Percentiles rank a stretch among this genome's conserved stretches.
These are phyloP conservation scores for Bombus affinis DNA, from an alignment of 1,140 invertebrate genomes.

Conservation along the genomic window DNA sequence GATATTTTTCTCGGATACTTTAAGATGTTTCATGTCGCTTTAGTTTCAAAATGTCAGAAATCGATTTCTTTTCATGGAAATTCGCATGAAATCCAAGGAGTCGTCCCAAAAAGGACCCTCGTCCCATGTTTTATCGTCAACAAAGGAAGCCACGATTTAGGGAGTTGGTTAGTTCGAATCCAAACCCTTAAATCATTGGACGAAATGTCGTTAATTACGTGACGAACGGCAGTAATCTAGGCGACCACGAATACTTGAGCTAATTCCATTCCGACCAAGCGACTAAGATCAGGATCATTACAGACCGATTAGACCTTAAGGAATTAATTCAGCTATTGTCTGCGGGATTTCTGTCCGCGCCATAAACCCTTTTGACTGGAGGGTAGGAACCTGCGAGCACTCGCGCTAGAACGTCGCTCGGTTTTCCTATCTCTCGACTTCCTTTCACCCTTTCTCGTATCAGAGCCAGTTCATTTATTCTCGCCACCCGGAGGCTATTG, in stretches of 20 bases:
- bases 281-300: slow-evolving; percentile 72
- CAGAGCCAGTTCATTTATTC: slow-evolving; percentile 64
- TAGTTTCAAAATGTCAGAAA: neutral
- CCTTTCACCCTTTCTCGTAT: slow-evolving; percentile 55
- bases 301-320: slow-evolving; percentile 75
- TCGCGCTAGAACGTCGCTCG: slow-evolving; percentile 54
- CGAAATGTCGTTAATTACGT: slow-evolving; percentile 66
- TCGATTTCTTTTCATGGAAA: neutral
- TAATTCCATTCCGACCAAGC: slow-evolving; percentile 58
- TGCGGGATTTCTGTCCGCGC: slow-evolving; percentile 75
- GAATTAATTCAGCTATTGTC: slow-evolving; percentile 78
- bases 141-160: slow-evolving; percentile 30
- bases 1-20: too few species aligned
- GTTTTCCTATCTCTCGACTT: slow-evolving; percentile 43
- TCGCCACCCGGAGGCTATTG: slow-evolving; percentile 49
- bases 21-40: too few species aligned
- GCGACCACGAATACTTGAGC: slow-evolving; percentile 52
- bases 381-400: slow-evolving; percentile 45
- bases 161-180: slow-evolving; percentile 31
- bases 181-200: slow-evolving; percentile 60
- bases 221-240: slow-evolving; percentile 55
- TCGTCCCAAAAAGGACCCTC: neutral
- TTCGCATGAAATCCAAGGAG: neutral
- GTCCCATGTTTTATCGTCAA: neutral
- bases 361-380: slow-evolving; percentile 78